Base-by-base conservation (phyloP, 2,888 invertebrate species). In the Sphinx pinastri region DNA sequence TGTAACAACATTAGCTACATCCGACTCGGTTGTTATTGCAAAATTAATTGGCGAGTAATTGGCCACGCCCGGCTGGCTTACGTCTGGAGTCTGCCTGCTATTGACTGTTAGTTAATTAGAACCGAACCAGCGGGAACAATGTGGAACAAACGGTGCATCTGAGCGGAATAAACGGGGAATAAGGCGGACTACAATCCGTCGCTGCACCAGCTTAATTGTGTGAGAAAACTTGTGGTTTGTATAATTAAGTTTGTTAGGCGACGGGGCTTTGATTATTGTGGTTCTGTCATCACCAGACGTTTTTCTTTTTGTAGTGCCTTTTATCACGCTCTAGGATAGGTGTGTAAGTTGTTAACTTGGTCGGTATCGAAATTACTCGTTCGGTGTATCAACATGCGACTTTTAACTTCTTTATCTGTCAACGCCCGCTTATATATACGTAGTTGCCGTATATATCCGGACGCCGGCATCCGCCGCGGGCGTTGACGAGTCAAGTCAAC, bases 11-110 rank as follows among this genome's bases (percentile, higher is more conserved):
- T 63, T 70, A 67, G 69, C 45, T 68, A 72, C 67, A 58, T 63
- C 63, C 49, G 19, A 59, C 67, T 71, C 78, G 77, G 81, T 84
- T 85, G 89, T 89, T 91, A 91, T 92, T 88, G 87, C 90, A 85
- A 89, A 91, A 90, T 90, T 92, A 92, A 93, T 93, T 92, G 92
- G 88, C 91, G 92, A 87, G 83, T 92, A 92, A 92, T 92, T 91
- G 92, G 87, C 84, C 84, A 80, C 87, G 88, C 87, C 85, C 82
- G 85, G 83, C 79, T 85, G 84, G 83, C 81, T 82, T 85, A 79
- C 87, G 89, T 91, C 91, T 90, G 89, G 84, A 92, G 91, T 88
- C 87, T 84, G 81, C 80, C 90, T 91, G 92, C 84, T 89, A 90
- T 90, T 92, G 92, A 91, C 91, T 92, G 90, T 82, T 83, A 83